Percentiles rank a stretch among this genome's conserved stretches.
These are phyloP conservation scores for Coryphaenoides rupestris DNA, from an alignment of 2,113 vertebrate species.

Conservation along the genomic window DNA sequence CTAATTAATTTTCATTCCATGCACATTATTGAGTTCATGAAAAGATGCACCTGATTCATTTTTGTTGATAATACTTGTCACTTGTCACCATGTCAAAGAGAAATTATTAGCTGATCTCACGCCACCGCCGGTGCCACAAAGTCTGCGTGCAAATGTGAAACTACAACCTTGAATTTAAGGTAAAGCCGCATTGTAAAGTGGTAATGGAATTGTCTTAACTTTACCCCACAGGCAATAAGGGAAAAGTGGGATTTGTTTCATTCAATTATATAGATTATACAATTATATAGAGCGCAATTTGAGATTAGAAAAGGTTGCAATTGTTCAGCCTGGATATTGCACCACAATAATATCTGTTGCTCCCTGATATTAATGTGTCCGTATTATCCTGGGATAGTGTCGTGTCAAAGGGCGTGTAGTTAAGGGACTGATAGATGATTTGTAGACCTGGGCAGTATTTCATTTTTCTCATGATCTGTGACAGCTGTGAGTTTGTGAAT, in stretches of 20 bases:
- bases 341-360: no score
- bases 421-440: no score
- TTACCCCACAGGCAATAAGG: background rate
- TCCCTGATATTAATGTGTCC: no score
- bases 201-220: background rate
- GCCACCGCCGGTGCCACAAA: no score
- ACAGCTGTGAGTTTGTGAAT: no score
- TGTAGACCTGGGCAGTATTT: no score
- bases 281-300: background rate
- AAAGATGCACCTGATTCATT: constrained; percentile 99
- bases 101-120: constrained; percentile 29
- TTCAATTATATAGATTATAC: no score
- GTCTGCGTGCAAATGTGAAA: constrained; percentile 3
- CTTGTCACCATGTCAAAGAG: constrained; percentile 73
- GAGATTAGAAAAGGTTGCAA: background rate
- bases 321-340: background rate
- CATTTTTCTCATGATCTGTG: no score
- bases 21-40: constrained; percentile 99
- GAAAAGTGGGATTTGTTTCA: no score
- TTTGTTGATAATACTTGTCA: constrained; percentile 99
- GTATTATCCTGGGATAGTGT: no score
- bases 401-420: no score
- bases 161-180: constrained; percentile 14
- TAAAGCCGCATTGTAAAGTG: background rate
- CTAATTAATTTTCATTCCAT: constrained; percentile 99